A percentile compares a stretch with the other conserved stretches of the same genome.
These are phyloP conservation scores for Mirza zaza DNA, from an alignment of 2,113 vertebrate genomes.

Conservation along the genomic window DNA sequence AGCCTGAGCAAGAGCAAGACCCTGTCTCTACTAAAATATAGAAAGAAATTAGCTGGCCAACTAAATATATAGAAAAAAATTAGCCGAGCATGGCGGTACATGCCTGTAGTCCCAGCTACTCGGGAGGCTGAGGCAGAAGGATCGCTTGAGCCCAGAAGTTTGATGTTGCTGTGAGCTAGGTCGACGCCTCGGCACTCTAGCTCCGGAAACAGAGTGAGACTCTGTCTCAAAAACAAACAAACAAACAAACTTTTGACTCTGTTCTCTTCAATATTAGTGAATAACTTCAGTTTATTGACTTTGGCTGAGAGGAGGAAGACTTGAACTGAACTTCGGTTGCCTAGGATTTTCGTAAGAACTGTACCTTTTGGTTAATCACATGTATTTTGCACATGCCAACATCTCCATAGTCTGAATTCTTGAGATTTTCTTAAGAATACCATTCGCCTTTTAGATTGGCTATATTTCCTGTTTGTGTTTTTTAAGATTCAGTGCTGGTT, in stretches of 20 bases:
- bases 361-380: neutral
- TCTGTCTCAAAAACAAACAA: no score
- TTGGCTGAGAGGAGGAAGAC: neutral
- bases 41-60: no score
- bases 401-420: neutral
- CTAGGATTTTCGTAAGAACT: neutral
- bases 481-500: neutral
- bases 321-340: constrained; percentile 23
- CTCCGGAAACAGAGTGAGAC: no score
- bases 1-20: no score
- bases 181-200: no score
- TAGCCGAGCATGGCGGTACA: no score
- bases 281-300: neutral
- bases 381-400: constrained; percentile 22
- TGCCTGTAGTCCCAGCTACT: no score
- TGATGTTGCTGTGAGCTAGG: no score
- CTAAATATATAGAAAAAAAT: no score
- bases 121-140: no score
- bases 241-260: neutral
- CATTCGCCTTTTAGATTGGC: neutral
- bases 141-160: no score
- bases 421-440: constrained; percentile 39
- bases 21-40: no score
- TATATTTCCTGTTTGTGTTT: constrained; percentile 8
- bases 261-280: neutral